phyloP scores from a whole-genome alignment of 2,797 vertebrate genomes.

The Brachyalestes nurse region DNA sequence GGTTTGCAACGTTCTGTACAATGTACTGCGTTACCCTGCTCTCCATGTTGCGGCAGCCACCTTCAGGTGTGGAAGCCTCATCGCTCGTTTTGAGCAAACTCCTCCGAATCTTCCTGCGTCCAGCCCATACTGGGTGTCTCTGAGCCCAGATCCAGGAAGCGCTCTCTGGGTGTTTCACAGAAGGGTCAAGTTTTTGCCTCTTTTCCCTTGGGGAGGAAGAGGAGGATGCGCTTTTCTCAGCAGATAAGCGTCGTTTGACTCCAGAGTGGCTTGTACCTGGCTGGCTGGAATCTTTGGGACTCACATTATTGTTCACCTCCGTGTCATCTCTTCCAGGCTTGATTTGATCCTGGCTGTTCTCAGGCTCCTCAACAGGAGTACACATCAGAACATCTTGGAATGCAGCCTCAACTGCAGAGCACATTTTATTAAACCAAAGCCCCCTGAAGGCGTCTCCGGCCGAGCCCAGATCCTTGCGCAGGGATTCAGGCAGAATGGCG shows the following conservation, averaged over 20 bases:
- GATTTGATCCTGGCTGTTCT: background rate
- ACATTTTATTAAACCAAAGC: slow-evolving; percentile 76
- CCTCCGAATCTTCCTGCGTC: slow-evolving; percentile 83
- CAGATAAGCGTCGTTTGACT: slow-evolving; percentile 59
- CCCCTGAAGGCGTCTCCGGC: slow-evolving; percentile 67
- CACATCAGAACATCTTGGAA: slow-evolving; percentile 80
- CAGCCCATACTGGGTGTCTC: slow-evolving; percentile 84
- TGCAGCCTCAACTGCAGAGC: slow-evolving; percentile 68
- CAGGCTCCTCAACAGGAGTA: slow-evolving; percentile 56
- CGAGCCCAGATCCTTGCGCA: slow-evolving; percentile 64
- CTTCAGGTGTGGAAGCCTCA: slow-evolving; percentile 54
- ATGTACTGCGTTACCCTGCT: slow-evolving; percentile 80
- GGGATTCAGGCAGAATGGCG: slow-evolving; percentile 62
- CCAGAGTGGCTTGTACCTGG: slow-evolving; percentile 41
- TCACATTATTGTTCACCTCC: slow-evolving; percentile 62
- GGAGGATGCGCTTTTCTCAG: slow-evolving; percentile 52
- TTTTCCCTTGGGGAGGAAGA: slow-evolving; percentile 64
- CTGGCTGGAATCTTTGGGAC: slow-evolving; percentile 43
- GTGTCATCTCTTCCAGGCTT: background rate
- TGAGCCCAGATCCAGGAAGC: slow-evolving; percentile 77
- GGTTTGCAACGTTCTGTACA: slow-evolving; percentile 63
- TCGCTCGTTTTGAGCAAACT: slow-evolving; percentile 77
- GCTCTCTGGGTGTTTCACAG: background rate
- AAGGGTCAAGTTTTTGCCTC: slow-evolving; percentile 51
- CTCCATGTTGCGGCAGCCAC: slow-evolving; percentile 79